Evolutionary conservation across 2,888 invertebrate species (phyloP).

Genomic region (Ennomos erosarius): DNA sequence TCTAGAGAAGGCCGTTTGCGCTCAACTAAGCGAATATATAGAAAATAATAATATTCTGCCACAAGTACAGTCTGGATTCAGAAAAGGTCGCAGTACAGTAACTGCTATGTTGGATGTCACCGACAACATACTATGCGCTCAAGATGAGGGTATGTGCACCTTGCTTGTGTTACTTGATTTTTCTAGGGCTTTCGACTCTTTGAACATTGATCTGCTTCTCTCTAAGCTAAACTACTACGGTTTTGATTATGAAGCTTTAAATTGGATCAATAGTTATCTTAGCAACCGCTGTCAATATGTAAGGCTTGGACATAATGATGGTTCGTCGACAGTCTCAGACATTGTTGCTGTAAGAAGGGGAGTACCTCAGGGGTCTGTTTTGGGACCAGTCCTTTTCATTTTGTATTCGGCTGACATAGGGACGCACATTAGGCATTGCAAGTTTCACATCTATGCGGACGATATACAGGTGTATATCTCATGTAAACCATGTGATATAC

Average conservation of each 20-base stretch:
- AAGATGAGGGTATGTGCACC: not conserved
- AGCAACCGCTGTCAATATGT: constrained; percentile 7
- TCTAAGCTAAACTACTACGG: constrained; percentile 16
- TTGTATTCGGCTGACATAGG: constrained; percentile 28
- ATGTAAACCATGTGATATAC: constrained; percentile 7
- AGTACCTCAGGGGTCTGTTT: constrained; percentile 29
- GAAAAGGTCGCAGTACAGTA: no score
- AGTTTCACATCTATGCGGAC: constrained; percentile 31
- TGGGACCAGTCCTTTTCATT: constrained; percentile 33
- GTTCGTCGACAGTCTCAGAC: not conserved
- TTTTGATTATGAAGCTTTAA: not conserved
- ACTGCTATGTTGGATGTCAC: no score
- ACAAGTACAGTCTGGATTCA: no score
- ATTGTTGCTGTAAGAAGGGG: constrained; percentile 5
- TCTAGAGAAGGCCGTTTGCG: no score
- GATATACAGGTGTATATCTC: constrained; percentile 29
- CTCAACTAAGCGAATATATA: no score
- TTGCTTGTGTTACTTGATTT: not conserved
- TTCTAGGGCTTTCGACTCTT: not conserved
- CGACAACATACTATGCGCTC: no score
- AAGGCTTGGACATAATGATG: not conserved
- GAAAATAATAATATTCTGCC: no score
- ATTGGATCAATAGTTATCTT: constrained; percentile 9
- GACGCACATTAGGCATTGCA: constrained; percentile 13
- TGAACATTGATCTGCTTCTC: not conserved